These are phyloP conservation scores for Myotis lucifugus DNA, from an alignment of 2,113 vertebrate genomes.

Conservation along the genomic window DNA sequence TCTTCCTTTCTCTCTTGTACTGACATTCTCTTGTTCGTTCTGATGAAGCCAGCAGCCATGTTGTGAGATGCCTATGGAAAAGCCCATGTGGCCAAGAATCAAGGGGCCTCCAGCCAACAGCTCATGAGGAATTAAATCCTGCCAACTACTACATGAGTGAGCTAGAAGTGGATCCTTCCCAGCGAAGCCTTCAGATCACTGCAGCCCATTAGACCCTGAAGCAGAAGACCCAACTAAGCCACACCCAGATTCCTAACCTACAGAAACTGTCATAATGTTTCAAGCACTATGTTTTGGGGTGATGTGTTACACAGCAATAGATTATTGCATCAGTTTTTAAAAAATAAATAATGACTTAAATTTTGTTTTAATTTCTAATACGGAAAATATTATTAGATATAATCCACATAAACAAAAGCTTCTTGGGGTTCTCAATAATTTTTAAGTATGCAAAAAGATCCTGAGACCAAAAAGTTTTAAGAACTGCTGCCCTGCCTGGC, in stretches of 20 bases:
- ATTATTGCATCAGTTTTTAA: background rate
- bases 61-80: constrained; percentile 27
- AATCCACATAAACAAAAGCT: background rate
- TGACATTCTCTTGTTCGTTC: background rate
- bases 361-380: constrained; percentile 21
- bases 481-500: background rate
- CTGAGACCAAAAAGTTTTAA: background rate
- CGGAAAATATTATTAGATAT: background rate
- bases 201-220: background rate
- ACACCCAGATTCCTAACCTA: background rate
- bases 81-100: background rate
- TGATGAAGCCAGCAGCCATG: constrained; percentile 11
- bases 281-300: background rate
- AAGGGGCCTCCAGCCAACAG: constrained; percentile 25
- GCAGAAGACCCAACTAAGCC: background rate
- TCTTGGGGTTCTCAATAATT: background rate
- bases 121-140: constrained; percentile 3
- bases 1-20: background rate
- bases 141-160: background rate
- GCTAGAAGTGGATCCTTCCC: background rate
- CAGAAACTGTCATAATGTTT: background rate
- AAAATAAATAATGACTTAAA: background rate
- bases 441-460: background rate
- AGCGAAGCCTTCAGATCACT: background rate
- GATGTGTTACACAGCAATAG: background rate